Conservation (phyloP, 1,140 invertebrate species). For the Mesaphorura yosii region DNA sequence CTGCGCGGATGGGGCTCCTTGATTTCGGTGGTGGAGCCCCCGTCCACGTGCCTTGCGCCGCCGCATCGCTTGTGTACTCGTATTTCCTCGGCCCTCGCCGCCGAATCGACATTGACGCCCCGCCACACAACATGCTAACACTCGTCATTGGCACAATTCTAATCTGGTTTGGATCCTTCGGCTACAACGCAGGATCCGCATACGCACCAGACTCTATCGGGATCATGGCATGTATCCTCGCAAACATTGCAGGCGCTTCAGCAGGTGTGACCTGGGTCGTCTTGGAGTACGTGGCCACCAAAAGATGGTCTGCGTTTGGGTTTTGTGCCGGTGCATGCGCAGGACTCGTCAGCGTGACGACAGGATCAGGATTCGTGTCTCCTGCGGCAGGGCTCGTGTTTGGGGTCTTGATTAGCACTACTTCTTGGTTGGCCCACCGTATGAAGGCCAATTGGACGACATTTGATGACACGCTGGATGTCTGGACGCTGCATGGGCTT, state of each 20-base stretch:
- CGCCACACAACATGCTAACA: slow-evolving; percentile 7
- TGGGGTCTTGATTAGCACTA: background rate
- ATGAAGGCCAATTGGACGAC: background rate
- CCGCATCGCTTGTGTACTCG: background rate
- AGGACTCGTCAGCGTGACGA: background rate
- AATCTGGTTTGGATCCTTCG: slow-evolving; percentile 10
- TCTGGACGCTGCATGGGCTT: slow-evolving; percentile 8
- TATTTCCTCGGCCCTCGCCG: background rate
- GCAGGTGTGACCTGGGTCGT: slow-evolving; percentile 3
- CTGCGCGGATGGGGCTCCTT: background rate
- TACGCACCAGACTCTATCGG: background rate
- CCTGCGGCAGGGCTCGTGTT: background rate
- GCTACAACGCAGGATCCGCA: slow-evolving; percentile 5
- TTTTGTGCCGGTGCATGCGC: slow-evolving; percentile 5
- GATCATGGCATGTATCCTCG: background rate
- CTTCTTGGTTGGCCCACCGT: background rate
- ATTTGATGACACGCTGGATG: slow-evolving; percentile 7
- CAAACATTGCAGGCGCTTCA: slow-evolving; percentile 1
- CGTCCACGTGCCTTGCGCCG: slow-evolving; percentile 3
- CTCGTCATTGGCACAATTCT: slow-evolving; percentile 3
- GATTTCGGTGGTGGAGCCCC: slow-evolving; percentile 12
- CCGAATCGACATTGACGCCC: background rate
- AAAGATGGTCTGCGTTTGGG: slow-evolving; percentile 1
- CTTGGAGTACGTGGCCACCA: background rate
- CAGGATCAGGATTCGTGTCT: slow-evolving; percentile 2